Conservation (phyloP, 2,797 vertebrate genomes). For the Galago senegalensis region DNA sequence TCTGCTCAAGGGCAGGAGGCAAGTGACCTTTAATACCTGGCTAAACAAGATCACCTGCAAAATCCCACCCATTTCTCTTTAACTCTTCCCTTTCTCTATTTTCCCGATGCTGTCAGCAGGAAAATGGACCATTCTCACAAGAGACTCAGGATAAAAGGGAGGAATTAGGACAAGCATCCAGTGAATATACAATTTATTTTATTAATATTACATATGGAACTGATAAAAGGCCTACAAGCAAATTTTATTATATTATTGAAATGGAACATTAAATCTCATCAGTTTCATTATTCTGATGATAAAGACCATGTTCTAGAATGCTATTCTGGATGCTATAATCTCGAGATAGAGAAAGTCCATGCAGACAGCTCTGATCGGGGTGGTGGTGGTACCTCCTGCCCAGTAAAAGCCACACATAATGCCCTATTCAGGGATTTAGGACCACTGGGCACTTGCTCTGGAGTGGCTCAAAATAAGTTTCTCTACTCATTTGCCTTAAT, state of each 20-base stretch:
- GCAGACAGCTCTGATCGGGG: not conserved
- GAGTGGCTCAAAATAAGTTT: not conserved
- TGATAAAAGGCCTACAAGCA: not conserved
- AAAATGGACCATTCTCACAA: not conserved
- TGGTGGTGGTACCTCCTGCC: not conserved
- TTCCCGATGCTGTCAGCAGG: not conserved
- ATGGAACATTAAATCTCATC: conserved; percentile 27
- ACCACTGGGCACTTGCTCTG: not conserved
- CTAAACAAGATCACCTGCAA: not conserved
- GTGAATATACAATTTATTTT: not conserved
- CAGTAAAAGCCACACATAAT: not conserved
- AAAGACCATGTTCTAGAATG: not conserved
- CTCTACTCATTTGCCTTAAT: not conserved
- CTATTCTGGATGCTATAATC: not conserved
- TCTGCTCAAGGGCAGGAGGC: not conserved
- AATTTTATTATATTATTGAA: not conserved
- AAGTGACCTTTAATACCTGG: not conserved
- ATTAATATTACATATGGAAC: not conserved
- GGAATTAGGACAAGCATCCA: conserved; percentile 17
- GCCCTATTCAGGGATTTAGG: not conserved
- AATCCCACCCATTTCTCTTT: not conserved
- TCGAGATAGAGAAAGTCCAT: not conserved
- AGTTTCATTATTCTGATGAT: not conserved
- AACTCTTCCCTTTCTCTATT: not conserved
- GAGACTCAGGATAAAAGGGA: not conserved